phyloP scores from a whole-genome alignment of 2,113 vertebrate species.

The Hipposideros armiger region DNA sequence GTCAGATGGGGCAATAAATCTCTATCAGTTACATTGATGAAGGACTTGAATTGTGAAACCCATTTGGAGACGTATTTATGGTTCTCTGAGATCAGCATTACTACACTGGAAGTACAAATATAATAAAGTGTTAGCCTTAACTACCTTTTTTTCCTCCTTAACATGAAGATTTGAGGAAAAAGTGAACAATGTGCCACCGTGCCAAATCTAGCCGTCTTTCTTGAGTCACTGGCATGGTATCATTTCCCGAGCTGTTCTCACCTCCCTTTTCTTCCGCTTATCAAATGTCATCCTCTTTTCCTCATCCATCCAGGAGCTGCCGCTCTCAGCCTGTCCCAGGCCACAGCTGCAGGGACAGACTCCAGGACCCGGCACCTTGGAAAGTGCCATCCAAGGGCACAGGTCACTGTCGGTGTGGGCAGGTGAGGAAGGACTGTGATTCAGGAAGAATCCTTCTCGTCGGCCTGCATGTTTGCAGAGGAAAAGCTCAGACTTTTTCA shows the following conservation, averaged over 20 bases:
- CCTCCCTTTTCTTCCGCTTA: background rate
- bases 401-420: no score
- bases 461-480: background rate
- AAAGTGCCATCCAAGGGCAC: background rate
- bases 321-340: background rate
- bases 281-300: background rate
- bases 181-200: background rate
- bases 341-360: no score
- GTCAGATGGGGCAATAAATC: background rate
- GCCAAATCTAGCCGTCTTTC: background rate
- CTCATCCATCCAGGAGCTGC: background rate
- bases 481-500: background rate
- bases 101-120: background rate
- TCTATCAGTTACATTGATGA: background rate
- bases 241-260: background rate
- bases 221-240: background rate
- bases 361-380: no score
- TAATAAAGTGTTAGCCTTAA: background rate
- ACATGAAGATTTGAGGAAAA: background rate
- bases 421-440: background rate
- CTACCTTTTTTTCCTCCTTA: background rate
- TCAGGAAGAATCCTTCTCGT: background rate
- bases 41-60: background rate
- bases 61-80: fast-evolving
- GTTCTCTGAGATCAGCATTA: no score